Evolutionary conservation across 2,888 invertebrate genomes (phyloP).

Genomic region (Scrobipalpa costella): DNA sequence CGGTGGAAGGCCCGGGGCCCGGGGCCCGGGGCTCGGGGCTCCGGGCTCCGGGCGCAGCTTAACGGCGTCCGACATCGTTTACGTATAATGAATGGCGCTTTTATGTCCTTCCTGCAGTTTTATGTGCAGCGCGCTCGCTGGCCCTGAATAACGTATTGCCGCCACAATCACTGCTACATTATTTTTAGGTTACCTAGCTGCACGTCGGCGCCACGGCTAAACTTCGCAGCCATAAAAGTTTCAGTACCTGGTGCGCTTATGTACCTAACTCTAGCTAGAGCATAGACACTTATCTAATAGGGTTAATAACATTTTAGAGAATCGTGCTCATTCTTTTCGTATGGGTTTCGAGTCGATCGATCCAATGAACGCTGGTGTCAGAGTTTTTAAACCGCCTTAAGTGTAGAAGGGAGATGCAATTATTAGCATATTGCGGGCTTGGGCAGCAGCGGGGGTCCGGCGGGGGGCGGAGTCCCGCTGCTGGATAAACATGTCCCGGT

Average conservation of each 20-base stretch:
- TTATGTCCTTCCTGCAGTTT: conserved; percentile 49
- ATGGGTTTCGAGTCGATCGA: too few species aligned
- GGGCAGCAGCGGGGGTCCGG: conserved; percentile 43
- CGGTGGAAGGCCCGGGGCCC: neutral
- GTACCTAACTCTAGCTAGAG: neutral
- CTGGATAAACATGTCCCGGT: conserved; percentile 55
- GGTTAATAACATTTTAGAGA: neutral
- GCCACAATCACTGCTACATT: conserved; percentile 33
- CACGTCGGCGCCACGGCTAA: neutral
- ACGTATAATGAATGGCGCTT: conserved; percentile 46
- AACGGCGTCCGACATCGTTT: conserved; percentile 40
- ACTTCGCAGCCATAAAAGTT: conserved; percentile 8
- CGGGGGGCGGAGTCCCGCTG: conserved; percentile 50
- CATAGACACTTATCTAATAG: neutral
- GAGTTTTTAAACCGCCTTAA: too few species aligned
- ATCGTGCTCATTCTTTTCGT: too few species aligned
- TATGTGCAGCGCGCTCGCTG: conserved; percentile 42
- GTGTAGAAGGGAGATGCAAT: conserved; percentile 38
- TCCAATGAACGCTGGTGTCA: too few species aligned
- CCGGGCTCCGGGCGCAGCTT: conserved; percentile 26
- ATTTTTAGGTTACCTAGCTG: conserved; percentile 26
- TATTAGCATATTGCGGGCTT: conserved; percentile 59
- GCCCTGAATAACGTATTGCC: conserved; percentile 40
- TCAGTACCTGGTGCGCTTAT: conserved; percentile 12
- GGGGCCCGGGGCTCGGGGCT: neutral